Percentiles rank a stretch among this genome's conserved stretches.
Conservation (phyloP, 2,797 vertebrate genomes). For the Furcifer pardalis region DNA sequence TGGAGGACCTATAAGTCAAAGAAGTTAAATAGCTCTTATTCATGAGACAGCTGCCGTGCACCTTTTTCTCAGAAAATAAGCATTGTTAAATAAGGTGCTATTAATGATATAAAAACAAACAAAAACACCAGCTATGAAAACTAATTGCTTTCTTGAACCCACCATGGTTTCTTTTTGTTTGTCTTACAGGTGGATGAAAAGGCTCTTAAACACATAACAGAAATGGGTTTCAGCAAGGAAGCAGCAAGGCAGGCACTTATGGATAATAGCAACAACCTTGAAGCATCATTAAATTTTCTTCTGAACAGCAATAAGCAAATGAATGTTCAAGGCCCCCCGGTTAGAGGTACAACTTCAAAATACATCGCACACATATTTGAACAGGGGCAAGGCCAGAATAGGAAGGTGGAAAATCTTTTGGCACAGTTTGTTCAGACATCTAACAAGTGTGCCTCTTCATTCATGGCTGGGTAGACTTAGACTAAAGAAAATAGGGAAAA, state of each 20-base stretch:
- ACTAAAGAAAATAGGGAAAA: too few relatives aligned
- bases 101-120: not conserved
- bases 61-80: not conserved
- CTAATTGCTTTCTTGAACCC: too few relatives aligned
- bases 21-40: not conserved
- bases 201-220: constrained; percentile 94
- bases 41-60: not conserved
- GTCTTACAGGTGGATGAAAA: constrained; percentile 92
- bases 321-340: constrained; percentile 76
- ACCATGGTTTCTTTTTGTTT: constrained; percentile 12
- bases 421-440: not conserved
- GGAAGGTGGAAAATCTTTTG: not conserved
- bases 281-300: constrained; percentile 93
- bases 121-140: not conserved
- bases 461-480: too few relatives aligned
- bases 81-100: not conserved
- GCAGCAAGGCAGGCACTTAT: constrained; percentile 92
- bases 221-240: constrained; percentile 98
- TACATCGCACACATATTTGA: constrained; percentile 13
- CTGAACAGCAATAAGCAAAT: constrained; percentile 84
- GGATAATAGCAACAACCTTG: constrained; percentile 95
- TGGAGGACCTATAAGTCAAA: not conserved
- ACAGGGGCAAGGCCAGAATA: constrained; percentile 4
- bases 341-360: constrained; percentile 83
- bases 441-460: not conserved